Evolutionary conservation across 2,797 vertebrate genomes (phyloP).

Genomic region (Tokudaia tokunoshimensis): DNA sequence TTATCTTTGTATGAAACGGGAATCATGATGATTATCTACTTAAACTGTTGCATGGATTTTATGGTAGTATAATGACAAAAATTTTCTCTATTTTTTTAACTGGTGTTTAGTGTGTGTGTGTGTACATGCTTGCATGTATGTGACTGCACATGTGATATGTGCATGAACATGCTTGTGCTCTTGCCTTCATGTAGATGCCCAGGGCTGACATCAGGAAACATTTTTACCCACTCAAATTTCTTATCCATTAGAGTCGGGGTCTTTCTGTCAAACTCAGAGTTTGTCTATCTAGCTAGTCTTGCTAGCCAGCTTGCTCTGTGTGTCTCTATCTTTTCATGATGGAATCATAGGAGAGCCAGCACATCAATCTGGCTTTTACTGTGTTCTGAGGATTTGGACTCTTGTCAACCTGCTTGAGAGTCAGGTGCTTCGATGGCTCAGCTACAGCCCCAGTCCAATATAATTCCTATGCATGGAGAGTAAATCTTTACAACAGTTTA

Average conservation of each 20-base stretch:
- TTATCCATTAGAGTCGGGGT: background rate
- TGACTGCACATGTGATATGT: background rate
- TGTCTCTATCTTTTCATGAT: background rate
- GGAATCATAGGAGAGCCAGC: background rate
- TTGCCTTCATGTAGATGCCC: background rate
- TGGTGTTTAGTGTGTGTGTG: background rate
- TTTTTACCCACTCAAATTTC: background rate
- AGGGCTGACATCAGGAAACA: background rate
- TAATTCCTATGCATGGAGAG: background rate
- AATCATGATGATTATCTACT: background rate
- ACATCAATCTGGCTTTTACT: background rate
- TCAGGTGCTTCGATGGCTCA: background rate
- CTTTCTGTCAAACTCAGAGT: background rate
- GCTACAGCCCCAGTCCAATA: background rate
- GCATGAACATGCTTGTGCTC: background rate
- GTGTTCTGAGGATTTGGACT: background rate
- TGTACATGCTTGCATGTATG: background rate
- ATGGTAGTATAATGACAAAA: background rate
- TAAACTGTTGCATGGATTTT: background rate
- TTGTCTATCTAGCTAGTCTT: background rate
- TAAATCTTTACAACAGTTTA: background rate
- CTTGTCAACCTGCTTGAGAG: background rate
- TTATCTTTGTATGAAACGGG: background rate
- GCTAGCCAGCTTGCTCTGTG: background rate
- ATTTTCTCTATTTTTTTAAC: background rate